Conservation (phyloP, 2,888 invertebrate species). For the Caenorhabditis uteleia region DNA sequence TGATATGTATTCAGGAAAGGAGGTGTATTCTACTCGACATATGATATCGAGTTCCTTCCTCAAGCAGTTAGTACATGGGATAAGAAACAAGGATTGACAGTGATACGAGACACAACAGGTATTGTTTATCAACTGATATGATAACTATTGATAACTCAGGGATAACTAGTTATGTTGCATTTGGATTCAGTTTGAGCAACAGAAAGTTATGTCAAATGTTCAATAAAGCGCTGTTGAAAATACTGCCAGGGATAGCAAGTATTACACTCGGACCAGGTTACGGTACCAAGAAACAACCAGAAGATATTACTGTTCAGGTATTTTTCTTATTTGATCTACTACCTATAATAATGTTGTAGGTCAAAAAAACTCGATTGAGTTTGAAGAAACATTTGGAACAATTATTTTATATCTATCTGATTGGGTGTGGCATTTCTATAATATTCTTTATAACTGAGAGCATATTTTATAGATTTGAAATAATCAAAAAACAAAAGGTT, state of each 20-base stretch:
- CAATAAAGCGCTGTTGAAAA: slow-evolving; percentile 49
- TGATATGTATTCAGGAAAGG: slow-evolving; percentile 32
- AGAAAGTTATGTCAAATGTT: slow-evolving; percentile 46
- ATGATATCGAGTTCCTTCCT: slow-evolving; percentile 52
- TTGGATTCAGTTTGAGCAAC: slow-evolving; percentile 51
- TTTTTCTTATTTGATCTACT: not conserved
- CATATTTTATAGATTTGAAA: slow-evolving; percentile 16
- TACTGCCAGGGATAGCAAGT: slow-evolving; percentile 49
- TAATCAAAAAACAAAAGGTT: slow-evolving; percentile 26
- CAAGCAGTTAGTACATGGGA: slow-evolving; percentile 45
- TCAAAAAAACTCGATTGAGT: slow-evolving; percentile 35
- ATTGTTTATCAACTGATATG: slow-evolving; percentile 9
- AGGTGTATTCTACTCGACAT: slow-evolving; percentile 48
- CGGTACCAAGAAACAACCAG: slow-evolving; percentile 35
- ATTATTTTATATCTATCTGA: slow-evolving; percentile 41
- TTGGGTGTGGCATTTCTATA: slow-evolving; percentile 26
- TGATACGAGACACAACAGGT: slow-evolving; percentile 50
- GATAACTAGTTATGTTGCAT: slow-evolving; percentile 47
- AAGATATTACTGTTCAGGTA: slow-evolving; percentile 42
- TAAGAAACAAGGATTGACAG: slow-evolving; percentile 39
- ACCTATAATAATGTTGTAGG: slow-evolving; percentile 1
- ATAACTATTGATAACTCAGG: slow-evolving; percentile 10
- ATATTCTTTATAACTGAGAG: slow-evolving; percentile 26
- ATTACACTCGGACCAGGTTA: slow-evolving; percentile 51
- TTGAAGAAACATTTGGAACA: slow-evolving; percentile 44